These are phyloP conservation scores for Chelonus formosanus DNA, from an alignment of 2,888 invertebrate genomes.

Conservation along the genomic window DNA sequence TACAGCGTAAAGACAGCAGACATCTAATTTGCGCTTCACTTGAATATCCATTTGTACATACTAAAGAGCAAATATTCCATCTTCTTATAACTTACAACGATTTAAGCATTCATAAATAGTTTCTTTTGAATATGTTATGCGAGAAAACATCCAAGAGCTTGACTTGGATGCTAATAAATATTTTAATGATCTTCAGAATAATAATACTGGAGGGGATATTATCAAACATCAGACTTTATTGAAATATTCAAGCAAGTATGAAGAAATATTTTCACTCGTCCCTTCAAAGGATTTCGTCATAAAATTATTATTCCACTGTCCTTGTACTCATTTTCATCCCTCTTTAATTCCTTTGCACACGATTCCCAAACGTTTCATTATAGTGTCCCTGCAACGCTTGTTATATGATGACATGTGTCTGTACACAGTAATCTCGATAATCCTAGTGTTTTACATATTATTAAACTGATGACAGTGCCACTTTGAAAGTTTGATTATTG, in stretches of 20 bases:
- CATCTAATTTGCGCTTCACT: constrained; percentile 31
- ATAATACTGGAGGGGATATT: no score
- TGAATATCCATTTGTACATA: constrained; percentile 13
- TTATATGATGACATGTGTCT: constrained; percentile 18
- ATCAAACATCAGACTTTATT: no score
- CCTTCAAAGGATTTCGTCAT: constrained; percentile 40
- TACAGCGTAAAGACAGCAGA: constrained; percentile 21
- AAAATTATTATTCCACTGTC: constrained; percentile 47
- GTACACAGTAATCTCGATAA: constrained; percentile 55
- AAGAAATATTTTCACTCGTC: no score
- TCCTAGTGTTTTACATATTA: constrained; percentile 60
- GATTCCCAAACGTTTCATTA: constrained; percentile 51
- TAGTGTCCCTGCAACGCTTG: constrained; percentile 37
- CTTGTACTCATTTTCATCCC: constrained; percentile 14
- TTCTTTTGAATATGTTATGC: no score
- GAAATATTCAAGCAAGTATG: no score
- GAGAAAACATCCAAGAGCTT: no score
- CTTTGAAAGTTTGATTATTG: no score
- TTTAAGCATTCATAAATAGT: no score
- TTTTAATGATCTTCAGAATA: no score
- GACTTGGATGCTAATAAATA: no score
- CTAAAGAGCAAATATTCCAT: constrained; percentile 8
- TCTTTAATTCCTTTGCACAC: constrained; percentile 7
- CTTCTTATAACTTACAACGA: no score
- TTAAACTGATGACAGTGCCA: constrained; percentile 42